A percentile compares a stretch with the other conserved stretches of the same genome.
Conservation (phyloP, 2,113 vertebrate species). For the Azemiops feae region DNA sequence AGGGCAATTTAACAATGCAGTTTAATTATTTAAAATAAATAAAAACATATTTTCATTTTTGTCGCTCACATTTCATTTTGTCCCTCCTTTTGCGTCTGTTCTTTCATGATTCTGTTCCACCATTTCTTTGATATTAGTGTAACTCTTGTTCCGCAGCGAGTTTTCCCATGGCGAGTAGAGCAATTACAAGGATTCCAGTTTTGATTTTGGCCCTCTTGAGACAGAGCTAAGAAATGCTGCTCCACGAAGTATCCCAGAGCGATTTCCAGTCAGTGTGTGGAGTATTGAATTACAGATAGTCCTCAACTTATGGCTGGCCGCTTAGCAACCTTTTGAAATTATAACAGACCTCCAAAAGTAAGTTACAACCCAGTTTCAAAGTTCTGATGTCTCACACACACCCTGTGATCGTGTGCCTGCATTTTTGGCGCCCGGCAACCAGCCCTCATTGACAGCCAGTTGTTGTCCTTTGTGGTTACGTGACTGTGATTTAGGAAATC, state of each 20-base stretch:
- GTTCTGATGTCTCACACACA: background rate
- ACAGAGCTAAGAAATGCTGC: background rate
- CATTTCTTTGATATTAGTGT: too few species aligned
- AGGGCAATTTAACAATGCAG: too few species aligned
- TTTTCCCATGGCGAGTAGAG: background rate
- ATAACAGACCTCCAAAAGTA: background rate
- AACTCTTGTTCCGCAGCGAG: too few species aligned
- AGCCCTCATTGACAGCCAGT: background rate
- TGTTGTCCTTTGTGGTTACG: background rate
- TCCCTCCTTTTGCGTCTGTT: too few species aligned
- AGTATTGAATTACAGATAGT: background rate
- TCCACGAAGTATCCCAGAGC: background rate
- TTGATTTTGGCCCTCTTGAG: background rate
- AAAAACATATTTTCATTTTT: too few species aligned
- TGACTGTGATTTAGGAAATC: background rate
- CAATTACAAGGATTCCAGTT: background rate
- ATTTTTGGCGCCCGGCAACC: background rate
- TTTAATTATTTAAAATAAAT: too few species aligned
- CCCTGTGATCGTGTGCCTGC: background rate
- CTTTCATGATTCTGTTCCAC: too few species aligned
- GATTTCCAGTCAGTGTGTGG: background rate
- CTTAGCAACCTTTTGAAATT: background rate
- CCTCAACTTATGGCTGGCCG: background rate
- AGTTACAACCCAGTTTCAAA: background rate
- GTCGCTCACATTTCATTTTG: too few species aligned